Conservation (phyloP, 2,888 invertebrate genomes). For the Gandaritis pyraliata region DNA sequence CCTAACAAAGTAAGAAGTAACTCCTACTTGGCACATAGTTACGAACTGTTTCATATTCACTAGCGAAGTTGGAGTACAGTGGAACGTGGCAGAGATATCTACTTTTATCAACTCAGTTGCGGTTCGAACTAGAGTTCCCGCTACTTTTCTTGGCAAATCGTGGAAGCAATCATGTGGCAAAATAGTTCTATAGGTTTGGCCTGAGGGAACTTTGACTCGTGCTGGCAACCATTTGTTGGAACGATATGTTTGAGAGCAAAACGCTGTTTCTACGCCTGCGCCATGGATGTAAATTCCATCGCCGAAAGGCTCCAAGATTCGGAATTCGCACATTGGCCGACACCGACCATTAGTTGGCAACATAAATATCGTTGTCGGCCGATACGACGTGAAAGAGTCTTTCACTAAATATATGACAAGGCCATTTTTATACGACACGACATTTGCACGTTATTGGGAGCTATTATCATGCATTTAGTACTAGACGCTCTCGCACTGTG, state of each 20-base stretch:
- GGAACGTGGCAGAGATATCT: constrained; percentile 49
- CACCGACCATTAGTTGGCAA: too few relatives aligned
- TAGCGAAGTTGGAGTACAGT: constrained; percentile 51
- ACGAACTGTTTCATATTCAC: constrained; percentile 58
- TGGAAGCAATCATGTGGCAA: constrained; percentile 83
- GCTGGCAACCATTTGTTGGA: constrained; percentile 63
- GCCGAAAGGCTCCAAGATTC: constrained; percentile 55
- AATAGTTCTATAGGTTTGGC: constrained; percentile 81
- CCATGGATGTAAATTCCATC: constrained; percentile 64
- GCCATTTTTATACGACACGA: too few relatives aligned
- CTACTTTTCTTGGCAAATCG: constrained; percentile 81
- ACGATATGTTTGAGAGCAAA: constrained; percentile 79
- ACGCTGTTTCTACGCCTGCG: constrained; percentile 69
- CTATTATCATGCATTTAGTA: too few relatives aligned
- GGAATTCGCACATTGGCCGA: too few relatives aligned
- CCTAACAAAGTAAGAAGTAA: constrained; percentile 32
- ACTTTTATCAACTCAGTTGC: constrained; percentile 71
- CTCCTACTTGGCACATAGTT: constrained; percentile 43
- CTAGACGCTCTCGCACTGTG: too few relatives aligned
- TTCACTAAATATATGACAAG: too few relatives aligned
- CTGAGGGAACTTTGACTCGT: constrained; percentile 79
- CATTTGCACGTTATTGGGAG: too few relatives aligned
- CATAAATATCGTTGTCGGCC: too few relatives aligned
- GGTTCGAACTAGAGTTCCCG: constrained; percentile 69
- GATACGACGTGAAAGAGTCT: too few relatives aligned